Base-by-base conservation (phyloP, 2,888 invertebrate genomes). In the Drosophila rubida region DNA sequence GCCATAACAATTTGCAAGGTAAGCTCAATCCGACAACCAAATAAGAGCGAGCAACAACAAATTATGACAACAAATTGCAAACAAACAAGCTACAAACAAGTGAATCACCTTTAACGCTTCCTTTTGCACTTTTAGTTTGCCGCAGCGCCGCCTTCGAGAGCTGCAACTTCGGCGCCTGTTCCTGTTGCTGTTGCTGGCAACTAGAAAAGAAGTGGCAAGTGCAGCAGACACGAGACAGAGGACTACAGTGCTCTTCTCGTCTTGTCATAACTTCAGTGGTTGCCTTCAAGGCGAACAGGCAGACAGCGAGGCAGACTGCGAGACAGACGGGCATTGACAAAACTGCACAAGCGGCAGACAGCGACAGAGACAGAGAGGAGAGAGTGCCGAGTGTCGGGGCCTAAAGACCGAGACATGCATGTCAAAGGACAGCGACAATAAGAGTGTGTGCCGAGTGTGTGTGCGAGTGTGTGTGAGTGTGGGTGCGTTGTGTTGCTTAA, bases 51-150 rank as follows among this genome's bases (percentile, higher is more conserved):
- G 60, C 58, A 67, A 50, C 65, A 55, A 45, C 61, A 65, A 78
- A 83, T 82, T 82, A 83, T 88, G 80, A 69, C 83, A 84, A 86
- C 84, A 88, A 84, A 84, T 88, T 86, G 88, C 84, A 78, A 86
- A 72, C 88, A 84, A 86, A 87, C 88, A 81, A 81, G 87, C 67
- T 76, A 87, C 82, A 83, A 87, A 81, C 75, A 88, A 84, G 78
- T 74, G 83, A 88, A 86, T 87, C 86, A 84, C 88, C 84, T 86
- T 88, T 86, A 86, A 80, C 69, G 78, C 86, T 80, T 82, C 75
- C 86, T 67, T 65, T 60, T 69, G 68, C 79, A 75, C 77, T 74
- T 75, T 75, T 62, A 66, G 70, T 66, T 45, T 23, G 41, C 49
- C 58, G 27, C 42, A 50, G 30, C 42, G 9, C n/a, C 41, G 25